Base-by-base conservation (phyloP, 2,888 invertebrate species). In the Octonoba sinensis region DNA sequence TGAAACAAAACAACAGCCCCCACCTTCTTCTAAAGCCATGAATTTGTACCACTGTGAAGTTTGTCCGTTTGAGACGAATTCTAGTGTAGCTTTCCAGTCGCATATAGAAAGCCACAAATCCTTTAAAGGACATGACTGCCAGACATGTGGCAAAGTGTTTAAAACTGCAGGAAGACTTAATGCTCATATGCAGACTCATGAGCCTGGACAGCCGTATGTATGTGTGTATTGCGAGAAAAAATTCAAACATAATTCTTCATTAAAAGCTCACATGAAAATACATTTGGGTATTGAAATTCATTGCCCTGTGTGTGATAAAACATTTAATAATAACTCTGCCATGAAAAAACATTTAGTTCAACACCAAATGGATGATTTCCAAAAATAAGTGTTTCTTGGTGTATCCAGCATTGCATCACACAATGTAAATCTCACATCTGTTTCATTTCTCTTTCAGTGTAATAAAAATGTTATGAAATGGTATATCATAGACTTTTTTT, bases 221-320 rank as follows among this genome's bases (percentile, higher is more conserved):
- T 81, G 79, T 24, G 22, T 69, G 11, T 81, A 81, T 36, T 81
- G 79, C 57, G 79, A 81, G 62, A 81, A 81, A 27, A 67, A 69
- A 49, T 81, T 81, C 47, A 81, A 81, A 44, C 57, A 51, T 36
- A 60, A 67, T 1, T 27, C 62, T 16, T 46, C 73, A 1, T 49
- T 81, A 24, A 81, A 62, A 16, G 46, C 46, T 64, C 79, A 81
- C 20, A 64, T 81, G 22, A 73, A 69, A n/a, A 69, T 56, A 24
- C 77, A 77, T 60, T 77, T 77, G 27, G 24, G 22, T 11, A 56
- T 22, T 24, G 70, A 54, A 15, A 44, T 49, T n/a, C 60, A n/a
- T 22, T 77, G 77, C 20, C 13, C 24, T 3, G n/a, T 60, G 1
- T 77, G 77, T 57, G 64, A 77, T 15, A 77, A 64, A 65, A 27